phyloP scores from a whole-genome alignment of 2,888 invertebrate genomes.

The Sycophila texana region DNA sequence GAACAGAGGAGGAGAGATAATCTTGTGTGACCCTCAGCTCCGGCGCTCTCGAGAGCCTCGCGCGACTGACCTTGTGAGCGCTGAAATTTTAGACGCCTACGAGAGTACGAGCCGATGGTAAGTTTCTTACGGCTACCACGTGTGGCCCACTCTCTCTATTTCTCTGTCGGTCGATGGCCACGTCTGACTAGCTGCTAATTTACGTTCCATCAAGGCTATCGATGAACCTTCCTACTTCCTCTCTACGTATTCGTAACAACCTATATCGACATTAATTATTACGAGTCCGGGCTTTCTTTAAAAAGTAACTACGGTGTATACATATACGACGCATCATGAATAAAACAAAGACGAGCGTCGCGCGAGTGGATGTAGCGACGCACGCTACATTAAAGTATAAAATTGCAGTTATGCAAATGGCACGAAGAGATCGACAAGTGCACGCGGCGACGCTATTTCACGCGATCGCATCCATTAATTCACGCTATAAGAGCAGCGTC shows the following conservation, averaged over 20 bases:
- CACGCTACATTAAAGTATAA: too few relatives aligned
- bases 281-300: too few relatives aligned
- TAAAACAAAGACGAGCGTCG: too few relatives aligned
- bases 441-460: too few relatives aligned
- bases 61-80: slow-evolving; percentile 22
- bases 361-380: too few relatives aligned
- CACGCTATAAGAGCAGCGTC: too few relatives aligned
- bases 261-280: too few relatives aligned
- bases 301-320: too few relatives aligned
- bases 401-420: too few relatives aligned
- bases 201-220: not conserved
- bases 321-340: too few relatives aligned
- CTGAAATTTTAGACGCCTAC: slow-evolving; percentile 37
- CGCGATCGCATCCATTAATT: too few relatives aligned
- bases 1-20: not conserved
- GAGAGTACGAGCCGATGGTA: not conserved
- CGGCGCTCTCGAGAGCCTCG: slow-evolving; percentile 56
- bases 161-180: not conserved
- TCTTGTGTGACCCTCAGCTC: slow-evolving; percentile 11
- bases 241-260: not conserved
- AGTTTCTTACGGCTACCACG: not conserved
- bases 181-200: not conserved
- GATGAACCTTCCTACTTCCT: not conserved
- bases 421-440: too few relatives aligned
- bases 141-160: not conserved